Evolutionary conservation across 2,113 vertebrate species (phyloP), one percentile per base, ranked within the genome.

Genomic region (Mirza zaza): DNA sequence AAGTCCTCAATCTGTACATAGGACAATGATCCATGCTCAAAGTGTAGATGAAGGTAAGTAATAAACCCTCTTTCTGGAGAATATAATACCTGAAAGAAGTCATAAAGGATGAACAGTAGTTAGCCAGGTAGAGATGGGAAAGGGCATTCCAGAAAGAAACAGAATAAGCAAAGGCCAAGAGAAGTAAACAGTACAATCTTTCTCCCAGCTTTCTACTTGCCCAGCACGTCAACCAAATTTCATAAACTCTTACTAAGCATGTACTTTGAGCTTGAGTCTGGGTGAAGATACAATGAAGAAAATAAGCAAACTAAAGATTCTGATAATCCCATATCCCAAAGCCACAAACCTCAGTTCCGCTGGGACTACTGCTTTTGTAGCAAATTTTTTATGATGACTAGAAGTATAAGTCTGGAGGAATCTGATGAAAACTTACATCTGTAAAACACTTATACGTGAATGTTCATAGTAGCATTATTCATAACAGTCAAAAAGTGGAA

Each of bases 61-160:
- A 86, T 71, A 68, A 80, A 59, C 55, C 32, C 55, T 29, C 48
- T 48, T 87, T 95, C 25, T 77, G 70, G 27, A 63, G 32, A 93
- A 91, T 45, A 82, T 29, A 95, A 3, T 70, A 87, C 27, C 55
- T 88, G 36, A 88, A 94, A 94, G 32, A 77, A 84, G 48, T 57
- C 91, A 88, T 18, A 18, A 94, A 79, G 21, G 36, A 71, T 82
- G 65, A 70, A 67, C 0, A 79, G n/a, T 34, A 55, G 29, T 55
- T 71, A 82, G 36, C 29, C 21, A 80, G 63, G 55, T 10, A 88
- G 25, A 96, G 32, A 71, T 5, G 8, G 21, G 13, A 50, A 91
- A 87, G 27, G 18, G 2, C 7, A 79, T 92, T 87, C 36, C 61
- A 88, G 52, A 92, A 70, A 87, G 42, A 92, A 83, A 63, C 39